Conservation (phyloP, 2,113 vertebrate species). For the Gambusia holbrooki region DNA sequence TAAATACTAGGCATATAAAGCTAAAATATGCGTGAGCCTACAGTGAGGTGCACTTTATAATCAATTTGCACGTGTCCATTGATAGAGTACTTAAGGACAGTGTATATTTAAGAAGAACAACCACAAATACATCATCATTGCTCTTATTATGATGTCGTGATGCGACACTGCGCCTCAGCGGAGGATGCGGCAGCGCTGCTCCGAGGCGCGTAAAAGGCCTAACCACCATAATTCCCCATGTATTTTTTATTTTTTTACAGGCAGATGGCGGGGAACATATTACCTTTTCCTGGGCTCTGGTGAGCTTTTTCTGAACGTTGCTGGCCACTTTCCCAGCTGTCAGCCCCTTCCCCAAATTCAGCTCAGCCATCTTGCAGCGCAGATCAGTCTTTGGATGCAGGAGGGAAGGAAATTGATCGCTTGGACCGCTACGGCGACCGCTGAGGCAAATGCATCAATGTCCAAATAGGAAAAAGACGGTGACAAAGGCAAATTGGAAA, state of each 20-base stretch:
- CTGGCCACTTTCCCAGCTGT: constrained; percentile 95
- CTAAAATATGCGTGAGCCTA: constrained; percentile 8
- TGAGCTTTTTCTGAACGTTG: constrained; percentile 98
- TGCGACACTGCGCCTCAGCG: constrained; percentile 61
- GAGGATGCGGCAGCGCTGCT: constrained; percentile 54
- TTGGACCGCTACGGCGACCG: constrained; percentile 56
- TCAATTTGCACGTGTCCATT: constrained; percentile 24
- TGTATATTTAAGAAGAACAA: not conserved
- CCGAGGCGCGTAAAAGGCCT: constrained; percentile 33
- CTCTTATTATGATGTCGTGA: constrained; percentile 51
- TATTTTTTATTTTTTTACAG: not conserved
- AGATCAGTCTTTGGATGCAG: constrained; percentile 64
- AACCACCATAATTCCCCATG: not conserved
- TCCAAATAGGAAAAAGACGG: constrained; percentile 34
- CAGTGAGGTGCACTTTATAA: not conserved
- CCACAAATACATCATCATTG: constrained; percentile 3
- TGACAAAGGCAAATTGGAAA: constrained; percentile 11
- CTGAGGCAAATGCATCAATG: constrained; percentile 62
- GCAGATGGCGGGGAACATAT: constrained; percentile 26
- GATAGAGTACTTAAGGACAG: constrained; percentile 18
- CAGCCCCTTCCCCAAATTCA: constrained; percentile 95
- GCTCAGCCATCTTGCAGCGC: constrained; percentile 90
- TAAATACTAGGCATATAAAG: constrained; percentile 2
- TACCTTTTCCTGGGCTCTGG: constrained; percentile 97
- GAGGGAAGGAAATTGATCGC: constrained; percentile 47